phyloP scores from a whole-genome alignment of 2,888 invertebrate species.

The Halictus ligatus region DNA sequence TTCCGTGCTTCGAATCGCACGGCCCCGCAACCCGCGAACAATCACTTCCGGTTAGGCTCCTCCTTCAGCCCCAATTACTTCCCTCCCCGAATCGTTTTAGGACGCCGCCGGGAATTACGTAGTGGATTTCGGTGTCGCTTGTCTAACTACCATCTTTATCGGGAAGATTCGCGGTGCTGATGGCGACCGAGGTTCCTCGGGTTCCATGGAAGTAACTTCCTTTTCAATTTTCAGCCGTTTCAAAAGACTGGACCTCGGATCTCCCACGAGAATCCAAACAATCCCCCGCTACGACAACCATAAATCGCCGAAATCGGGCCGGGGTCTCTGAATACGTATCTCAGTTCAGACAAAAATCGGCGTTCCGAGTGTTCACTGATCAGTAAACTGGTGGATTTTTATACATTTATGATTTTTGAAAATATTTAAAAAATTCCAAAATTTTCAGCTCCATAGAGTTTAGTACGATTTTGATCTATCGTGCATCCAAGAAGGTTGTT shows the following conservation, averaged over 20 bases:
- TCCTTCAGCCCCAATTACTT: not conserved
- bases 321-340: not conserved
- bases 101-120: slow-evolving; percentile 8
- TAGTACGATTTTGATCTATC: not conserved
- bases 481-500: not conserved
- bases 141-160: slow-evolving; percentile 42
- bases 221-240: slow-evolving; percentile 54
- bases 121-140: slow-evolving; percentile 19
- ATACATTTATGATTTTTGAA: not conserved
- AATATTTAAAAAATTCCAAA: not conserved
- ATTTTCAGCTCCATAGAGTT: not conserved
- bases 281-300: slow-evolving; percentile 22
- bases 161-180: slow-evolving; percentile 1
- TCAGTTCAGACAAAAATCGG: not conserved
- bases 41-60: slow-evolving; percentile 18
- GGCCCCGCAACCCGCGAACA: not conserved
- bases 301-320: not conserved
- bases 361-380: not conserved
- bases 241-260: slow-evolving; percentile 38
- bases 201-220: slow-evolving; percentile 6
- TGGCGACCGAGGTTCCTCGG: slow-evolving; percentile 29
- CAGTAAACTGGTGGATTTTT: not conserved
- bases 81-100: slow-evolving; percentile 1
- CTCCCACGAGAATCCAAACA: slow-evolving; percentile 36
- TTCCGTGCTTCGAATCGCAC: slow-evolving; percentile 13